These are phyloP conservation scores for Microcebus griseorufus DNA, from an alignment of 2,113 vertebrate species.

Conservation along the genomic window DNA sequence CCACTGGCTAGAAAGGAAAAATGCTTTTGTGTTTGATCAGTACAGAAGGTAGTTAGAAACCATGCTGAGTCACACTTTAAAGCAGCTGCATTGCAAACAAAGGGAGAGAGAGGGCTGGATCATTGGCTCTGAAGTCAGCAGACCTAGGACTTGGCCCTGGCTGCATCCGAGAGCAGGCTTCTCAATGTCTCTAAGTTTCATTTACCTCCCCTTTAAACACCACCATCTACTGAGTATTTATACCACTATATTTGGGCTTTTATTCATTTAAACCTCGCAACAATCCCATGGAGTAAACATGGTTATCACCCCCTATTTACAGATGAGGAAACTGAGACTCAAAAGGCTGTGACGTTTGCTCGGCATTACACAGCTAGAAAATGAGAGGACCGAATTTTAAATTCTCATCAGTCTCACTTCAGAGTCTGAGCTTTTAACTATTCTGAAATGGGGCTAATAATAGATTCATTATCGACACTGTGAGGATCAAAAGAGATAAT, in stretches of 20 bases:
- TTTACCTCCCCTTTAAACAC: not conserved
- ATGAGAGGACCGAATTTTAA: not conserved
- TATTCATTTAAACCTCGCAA: not conserved
- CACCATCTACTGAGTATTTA: not conserved
- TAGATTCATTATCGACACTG: not conserved
- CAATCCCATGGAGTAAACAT: not conserved
- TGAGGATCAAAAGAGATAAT: not conserved
- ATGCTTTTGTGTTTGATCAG: conserved; percentile 33
- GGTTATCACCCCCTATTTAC: not conserved
- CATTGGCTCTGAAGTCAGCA: conserved; percentile 13
- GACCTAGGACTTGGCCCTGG: not conserved
- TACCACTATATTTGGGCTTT: not conserved
- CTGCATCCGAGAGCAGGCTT: not conserved
- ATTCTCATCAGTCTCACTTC: not conserved
- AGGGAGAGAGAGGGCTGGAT: not conserved
- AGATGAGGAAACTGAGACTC: conserved; percentile 21
- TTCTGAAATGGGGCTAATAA: not conserved
- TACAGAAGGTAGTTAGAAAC: not conserved
- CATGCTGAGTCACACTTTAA: conserved; percentile 50
- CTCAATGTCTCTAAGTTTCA: not conserved
- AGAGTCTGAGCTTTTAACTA: not conserved
- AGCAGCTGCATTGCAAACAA: conserved; percentile 14
- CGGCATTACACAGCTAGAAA: not conserved
- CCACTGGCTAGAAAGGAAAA: conserved; percentile 32
- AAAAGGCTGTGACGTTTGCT: not conserved